Base-by-base conservation (phyloP, 2,797 vertebrate genomes). In the Sebastolobus altivelis region DNA sequence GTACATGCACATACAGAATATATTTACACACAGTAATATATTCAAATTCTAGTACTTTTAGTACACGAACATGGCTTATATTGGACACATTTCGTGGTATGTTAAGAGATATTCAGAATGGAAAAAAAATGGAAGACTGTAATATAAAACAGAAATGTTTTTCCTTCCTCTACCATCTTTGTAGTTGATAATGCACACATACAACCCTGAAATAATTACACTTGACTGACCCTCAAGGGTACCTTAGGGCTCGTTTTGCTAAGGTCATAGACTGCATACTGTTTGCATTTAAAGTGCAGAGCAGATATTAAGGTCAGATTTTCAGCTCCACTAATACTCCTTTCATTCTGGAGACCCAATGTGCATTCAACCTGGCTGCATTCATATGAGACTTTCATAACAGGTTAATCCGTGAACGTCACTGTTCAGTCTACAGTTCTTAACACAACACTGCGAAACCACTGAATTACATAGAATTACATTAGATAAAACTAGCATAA, bases 1-100 rank as follows among this genome's bases (percentile, higher is more conserved):
- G 99, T 99, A 95, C 83, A 87, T 71, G 7, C 14, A 52, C 20
- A 1, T 22, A 11, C 3, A 1, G 0, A 40, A 54, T 27, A n/a
- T 33, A 10, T 38, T 18, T 29, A 12, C 12, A n/a, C 14, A 37
- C 14, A 60, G 10, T 31, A 6, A n/a, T 11, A 13, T 11, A 65
- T 18, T 35, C 10, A 20, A 22, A 25, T 3, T 8, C 14, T 10
- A 6, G 14, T 43, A 4, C 12, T 40, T 22, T 29, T 29, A 58
- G 6, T 7, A n/a, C 56, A 56, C 20, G 10, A 5, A 55, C 18
- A 22, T 1, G 1, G 5, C 29, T 35, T 14, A 10, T 43, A 20
- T 4, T 13, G 1, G 9, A 5, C 2, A 20, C 2, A 22, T 54
- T n/a, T 14, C 7, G 22, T 67, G 22, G 0, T 18, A 29, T 20